A percentile compares a stretch with the other conserved stretches of the same genome.
phyloP scores from a whole-genome alignment of 2,113 vertebrate species.

The Dolichotis patagonum region DNA sequence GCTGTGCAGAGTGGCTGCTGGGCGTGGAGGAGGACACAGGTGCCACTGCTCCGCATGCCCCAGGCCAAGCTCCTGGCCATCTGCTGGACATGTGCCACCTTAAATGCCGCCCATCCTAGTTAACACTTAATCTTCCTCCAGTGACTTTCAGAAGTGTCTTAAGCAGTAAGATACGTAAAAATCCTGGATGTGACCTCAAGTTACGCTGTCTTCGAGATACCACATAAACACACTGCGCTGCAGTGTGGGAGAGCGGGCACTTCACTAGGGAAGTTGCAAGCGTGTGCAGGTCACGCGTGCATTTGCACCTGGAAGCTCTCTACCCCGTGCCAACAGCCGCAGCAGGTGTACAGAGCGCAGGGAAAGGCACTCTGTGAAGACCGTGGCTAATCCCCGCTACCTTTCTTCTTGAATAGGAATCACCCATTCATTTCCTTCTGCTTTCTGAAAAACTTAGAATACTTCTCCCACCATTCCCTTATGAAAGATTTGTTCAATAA shows the following conservation, averaged over 20 bases:
- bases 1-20: neutral
- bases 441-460: neutral
- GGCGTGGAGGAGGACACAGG: neutral
- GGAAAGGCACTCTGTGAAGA: neutral
- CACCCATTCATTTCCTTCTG: neutral
- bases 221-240: neutral
- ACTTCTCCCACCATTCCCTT: neutral
- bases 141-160: neutral
- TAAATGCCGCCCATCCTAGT: neutral
- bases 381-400: neutral
- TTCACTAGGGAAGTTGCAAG: neutral
- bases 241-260: neutral
- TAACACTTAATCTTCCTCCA: neutral
- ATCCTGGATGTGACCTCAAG: neutral
- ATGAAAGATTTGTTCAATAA: constrained; percentile 20
- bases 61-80: neutral
- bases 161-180: constrained; percentile 2
- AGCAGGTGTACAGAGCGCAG: too few species aligned
- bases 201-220: neutral
- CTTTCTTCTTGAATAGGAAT: constrained; percentile 45
- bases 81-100: neutral
- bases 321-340: too few species aligned
- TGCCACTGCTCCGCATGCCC: neutral
- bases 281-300: too few species aligned
- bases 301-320: too few species aligned